phyloP scores from a whole-genome alignment of 2,888 invertebrate genomes.

The Dastarcus helophoroides region DNA sequence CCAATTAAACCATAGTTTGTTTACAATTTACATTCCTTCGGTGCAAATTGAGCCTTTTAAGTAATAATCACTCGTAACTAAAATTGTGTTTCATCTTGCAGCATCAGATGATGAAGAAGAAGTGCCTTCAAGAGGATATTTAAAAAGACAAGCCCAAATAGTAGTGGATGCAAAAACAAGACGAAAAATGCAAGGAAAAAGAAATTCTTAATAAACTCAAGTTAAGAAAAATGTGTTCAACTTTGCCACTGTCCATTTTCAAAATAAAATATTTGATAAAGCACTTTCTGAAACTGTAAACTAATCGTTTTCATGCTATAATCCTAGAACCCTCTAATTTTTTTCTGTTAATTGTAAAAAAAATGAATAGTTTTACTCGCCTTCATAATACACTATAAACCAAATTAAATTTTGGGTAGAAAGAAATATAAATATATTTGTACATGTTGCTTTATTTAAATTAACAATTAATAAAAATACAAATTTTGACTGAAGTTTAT shows the following conservation, averaged over 20 bases:
- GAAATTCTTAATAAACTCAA: slow-evolving; percentile 8
- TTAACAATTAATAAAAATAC: slow-evolving; percentile 28
- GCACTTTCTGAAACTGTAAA: too few relatives aligned
- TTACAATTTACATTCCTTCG: not conserved
- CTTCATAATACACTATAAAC: too few relatives aligned
- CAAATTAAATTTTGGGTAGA: slow-evolving; percentile 4
- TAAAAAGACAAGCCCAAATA: slow-evolving; percentile 73
- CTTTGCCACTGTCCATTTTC: too few relatives aligned
- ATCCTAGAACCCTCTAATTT: too few relatives aligned
- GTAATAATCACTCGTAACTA: too few relatives aligned
- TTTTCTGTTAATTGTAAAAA: too few relatives aligned
- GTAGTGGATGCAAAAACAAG: slow-evolving; percentile 74
- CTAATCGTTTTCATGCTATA: too few relatives aligned
- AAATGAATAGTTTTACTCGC: too few relatives aligned
- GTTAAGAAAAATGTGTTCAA: too few relatives aligned
- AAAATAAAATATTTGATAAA: too few relatives aligned
- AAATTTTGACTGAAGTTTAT: slow-evolving; percentile 23
- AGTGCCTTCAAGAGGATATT: slow-evolving; percentile 64
- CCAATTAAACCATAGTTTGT: slow-evolving; percentile 1
- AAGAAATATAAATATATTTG: slow-evolving; percentile 2
- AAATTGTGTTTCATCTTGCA: slow-evolving; percentile 22
- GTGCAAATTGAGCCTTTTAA: too few relatives aligned
- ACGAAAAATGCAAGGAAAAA: too few relatives aligned
- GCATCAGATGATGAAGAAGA: slow-evolving; percentile 74
- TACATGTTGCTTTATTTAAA: slow-evolving; percentile 15